These are phyloP conservation scores for Tetraneura akinire DNA, from an alignment of 1,140 invertebrate species.

Conservation along the genomic window DNA sequence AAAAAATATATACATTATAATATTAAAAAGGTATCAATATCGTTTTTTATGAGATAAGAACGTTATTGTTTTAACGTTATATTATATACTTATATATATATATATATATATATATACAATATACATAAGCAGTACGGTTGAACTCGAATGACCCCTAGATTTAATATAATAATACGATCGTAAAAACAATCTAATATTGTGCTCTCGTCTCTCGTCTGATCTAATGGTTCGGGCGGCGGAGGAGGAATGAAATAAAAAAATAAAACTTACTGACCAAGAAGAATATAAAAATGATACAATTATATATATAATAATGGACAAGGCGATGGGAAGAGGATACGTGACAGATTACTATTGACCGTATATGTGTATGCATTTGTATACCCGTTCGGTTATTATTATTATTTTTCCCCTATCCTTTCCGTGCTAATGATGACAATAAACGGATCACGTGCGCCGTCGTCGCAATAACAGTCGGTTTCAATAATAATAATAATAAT, in stretches of 20 bases:
- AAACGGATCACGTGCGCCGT: conserved; percentile 43
- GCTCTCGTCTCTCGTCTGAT: not conserved
- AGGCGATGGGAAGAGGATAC: not conserved
- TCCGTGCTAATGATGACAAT: conserved; percentile 42
- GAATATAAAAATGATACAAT: not conserved
- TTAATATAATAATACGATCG: no score
- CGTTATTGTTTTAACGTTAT: no score
- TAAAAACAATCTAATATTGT: not conserved
- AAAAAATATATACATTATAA: no score
- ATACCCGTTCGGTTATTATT: not conserved
- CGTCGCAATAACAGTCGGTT: not conserved
- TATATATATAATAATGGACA: not conserved
- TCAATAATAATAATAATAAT: no score
- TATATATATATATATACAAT: no score
- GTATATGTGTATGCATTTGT: not conserved
- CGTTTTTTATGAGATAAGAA: no score
- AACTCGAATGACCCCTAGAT: conserved; percentile 21
- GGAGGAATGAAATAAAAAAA: not conserved
- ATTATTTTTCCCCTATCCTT: not conserved
- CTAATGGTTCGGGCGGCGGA: not conserved
- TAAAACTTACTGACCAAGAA: not conserved
- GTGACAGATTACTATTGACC: conserved; percentile 34
- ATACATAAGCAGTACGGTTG: not conserved
- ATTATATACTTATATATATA: no score
- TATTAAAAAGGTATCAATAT: no score